Percentiles rank a stretch among this genome's conserved stretches.
These are phyloP conservation scores for Frieseomelitta varia DNA, from an alignment of 1,140 invertebrate genomes.

Conservation along the genomic window DNA sequence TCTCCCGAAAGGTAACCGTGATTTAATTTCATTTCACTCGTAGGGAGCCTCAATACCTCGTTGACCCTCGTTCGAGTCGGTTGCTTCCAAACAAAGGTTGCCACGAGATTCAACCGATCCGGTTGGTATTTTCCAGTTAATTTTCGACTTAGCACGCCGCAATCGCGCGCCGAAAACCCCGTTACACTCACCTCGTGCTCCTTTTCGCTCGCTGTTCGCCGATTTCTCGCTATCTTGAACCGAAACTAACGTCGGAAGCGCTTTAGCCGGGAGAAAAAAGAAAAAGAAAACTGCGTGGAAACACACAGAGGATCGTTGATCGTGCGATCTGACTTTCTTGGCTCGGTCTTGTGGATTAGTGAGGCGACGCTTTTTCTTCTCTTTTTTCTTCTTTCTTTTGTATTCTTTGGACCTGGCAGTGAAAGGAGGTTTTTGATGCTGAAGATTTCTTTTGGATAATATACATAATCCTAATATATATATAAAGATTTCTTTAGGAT, in stretches of 20 bases:
- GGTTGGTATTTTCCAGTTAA: conserved; percentile 47
- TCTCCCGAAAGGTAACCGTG: background rate
- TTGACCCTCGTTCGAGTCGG: conserved; percentile 2
- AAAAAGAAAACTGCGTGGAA: background rate
- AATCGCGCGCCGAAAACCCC: conserved; percentile 23
- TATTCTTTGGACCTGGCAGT: background rate
- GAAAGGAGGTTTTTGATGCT: background rate
- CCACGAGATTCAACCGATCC: conserved; percentile 21
- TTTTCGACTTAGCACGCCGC: conserved; percentile 37
- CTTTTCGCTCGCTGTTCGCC: background rate
- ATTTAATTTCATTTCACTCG: conserved; percentile 8
- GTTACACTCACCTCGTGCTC: conserved; percentile 17
- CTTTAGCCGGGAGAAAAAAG: background rate
- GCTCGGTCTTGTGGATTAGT: background rate
- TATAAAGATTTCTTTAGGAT: too few relatives aligned
- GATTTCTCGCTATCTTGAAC: background rate
- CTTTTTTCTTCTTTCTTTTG: background rate
- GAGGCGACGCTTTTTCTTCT: background rate
- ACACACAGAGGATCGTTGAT: background rate
- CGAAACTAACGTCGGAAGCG: background rate
- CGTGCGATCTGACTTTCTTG: background rate
- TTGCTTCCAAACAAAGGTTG: conserved; percentile 2
- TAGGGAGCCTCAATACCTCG: conserved; percentile 31
- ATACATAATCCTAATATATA: too few relatives aligned
- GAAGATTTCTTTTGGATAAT: background rate